Percentiles rank a stretch among this genome's conserved stretches.
phyloP scores from a whole-genome alignment of 2,113 vertebrate species.

The Lampris megalopsis region DNA sequence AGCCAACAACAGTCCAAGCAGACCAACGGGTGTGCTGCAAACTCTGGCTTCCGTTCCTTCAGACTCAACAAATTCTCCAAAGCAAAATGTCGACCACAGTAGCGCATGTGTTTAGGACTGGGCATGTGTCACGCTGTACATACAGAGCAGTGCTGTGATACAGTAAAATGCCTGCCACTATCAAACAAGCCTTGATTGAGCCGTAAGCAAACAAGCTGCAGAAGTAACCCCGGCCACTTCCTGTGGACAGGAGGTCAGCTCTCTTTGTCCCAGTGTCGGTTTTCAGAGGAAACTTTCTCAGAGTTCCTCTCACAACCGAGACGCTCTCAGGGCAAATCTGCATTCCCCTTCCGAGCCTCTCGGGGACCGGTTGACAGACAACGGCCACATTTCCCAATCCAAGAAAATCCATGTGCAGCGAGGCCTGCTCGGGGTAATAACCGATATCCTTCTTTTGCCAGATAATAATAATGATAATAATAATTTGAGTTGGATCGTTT shows the following conservation, averaged over 20 bases:
- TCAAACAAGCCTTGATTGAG: too few relatives aligned
- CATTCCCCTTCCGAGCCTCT: slow-evolving; percentile 36
- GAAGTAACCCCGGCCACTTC: slow-evolving; percentile 64
- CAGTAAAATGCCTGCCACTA: too few relatives aligned
- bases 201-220: slow-evolving; percentile 38
- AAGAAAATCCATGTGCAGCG: slow-evolving; percentile 6
- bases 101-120: too few relatives aligned
- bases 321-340: slow-evolving; percentile 57
- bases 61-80: too few relatives aligned
- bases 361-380: slow-evolving; percentile 11
- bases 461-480: slow-evolving; percentile 29
- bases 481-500: not conserved
- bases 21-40: too few relatives aligned
- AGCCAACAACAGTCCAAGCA: too few relatives aligned
- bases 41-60: too few relatives aligned
- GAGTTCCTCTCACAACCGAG: slow-evolving; percentile 58
- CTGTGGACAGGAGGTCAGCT: slow-evolving; percentile 64
- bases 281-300: slow-evolving; percentile 67
- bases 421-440: not conserved
- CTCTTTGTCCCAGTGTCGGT: slow-evolving; percentile 50
- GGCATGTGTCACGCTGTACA: too few relatives aligned
- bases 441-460: slow-evolving; percentile 13
- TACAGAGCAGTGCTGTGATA: too few relatives aligned
- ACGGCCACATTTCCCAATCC: not conserved
- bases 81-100: too few relatives aligned